Conservation (phyloP, 2,113 vertebrate species). For the Labeo rohita region DNA sequence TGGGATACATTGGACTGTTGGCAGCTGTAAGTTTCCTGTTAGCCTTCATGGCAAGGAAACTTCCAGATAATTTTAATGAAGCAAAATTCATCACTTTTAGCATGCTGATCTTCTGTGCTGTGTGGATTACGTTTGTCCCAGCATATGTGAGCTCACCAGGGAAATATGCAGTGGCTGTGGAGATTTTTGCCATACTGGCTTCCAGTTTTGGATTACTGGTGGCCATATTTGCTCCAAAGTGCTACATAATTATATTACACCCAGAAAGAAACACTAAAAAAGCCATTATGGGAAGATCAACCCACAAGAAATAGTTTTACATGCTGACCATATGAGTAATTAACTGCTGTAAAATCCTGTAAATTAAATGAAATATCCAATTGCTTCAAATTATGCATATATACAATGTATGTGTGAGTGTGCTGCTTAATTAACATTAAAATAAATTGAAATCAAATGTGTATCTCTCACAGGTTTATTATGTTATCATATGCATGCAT, state of each 20-base stretch:
- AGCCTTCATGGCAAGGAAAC: constrained; percentile 65
- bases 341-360: background rate
- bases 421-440: background rate
- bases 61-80: constrained; percentile 52
- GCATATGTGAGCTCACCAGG: background rate
- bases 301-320: constrained; percentile 38
- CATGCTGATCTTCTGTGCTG: constrained; percentile 64
- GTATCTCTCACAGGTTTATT: background rate
- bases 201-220: constrained; percentile 2
- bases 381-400: background rate
- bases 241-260: constrained; percentile 5
- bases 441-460: background rate
- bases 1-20: constrained; percentile 63
- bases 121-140: background rate
- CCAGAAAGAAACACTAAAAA: constrained; percentile 16
- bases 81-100: constrained; percentile 72
- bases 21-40: constrained; percentile 50
- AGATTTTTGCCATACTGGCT: background rate
- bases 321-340: background rate
- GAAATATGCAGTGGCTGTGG: background rate
- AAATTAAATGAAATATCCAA: background rate
- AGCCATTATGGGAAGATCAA: constrained; percentile 24
- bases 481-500: too few relatives aligned
- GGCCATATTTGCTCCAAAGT: constrained; percentile 30
- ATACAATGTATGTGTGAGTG: background rate